These are phyloP conservation scores for Formicarius rufipectus DNA, from an alignment of 2,113 vertebrate genomes.

Conservation along the genomic window DNA sequence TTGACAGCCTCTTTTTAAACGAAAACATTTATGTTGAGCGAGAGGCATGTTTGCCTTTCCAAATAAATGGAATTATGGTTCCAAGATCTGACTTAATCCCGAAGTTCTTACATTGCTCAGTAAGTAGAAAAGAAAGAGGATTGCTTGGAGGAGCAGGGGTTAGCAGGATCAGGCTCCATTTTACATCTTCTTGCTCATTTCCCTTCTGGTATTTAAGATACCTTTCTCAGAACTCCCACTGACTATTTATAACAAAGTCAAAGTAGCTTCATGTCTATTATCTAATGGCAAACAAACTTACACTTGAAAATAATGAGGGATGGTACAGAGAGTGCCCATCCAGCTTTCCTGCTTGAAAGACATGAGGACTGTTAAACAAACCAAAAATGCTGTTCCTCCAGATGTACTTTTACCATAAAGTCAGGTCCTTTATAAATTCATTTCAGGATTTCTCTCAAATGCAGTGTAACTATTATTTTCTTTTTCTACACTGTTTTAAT, in stretches of 20 bases:
- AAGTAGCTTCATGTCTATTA: neutral
- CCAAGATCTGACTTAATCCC: conserved; percentile 46
- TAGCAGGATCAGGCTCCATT: conserved; percentile 17
- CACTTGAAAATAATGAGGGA: neutral
- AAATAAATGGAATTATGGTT: conserved; percentile 42
- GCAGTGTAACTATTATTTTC: neutral
- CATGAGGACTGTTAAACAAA: neutral
- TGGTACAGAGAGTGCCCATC: neutral
- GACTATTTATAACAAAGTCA: neutral
- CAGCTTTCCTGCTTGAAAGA: neutral
- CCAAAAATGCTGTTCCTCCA: neutral
- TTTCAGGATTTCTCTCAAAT: neutral
- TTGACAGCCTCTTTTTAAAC: conserved; percentile 2
- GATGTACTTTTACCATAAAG: neutral
- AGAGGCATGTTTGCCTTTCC: conserved; percentile 20
- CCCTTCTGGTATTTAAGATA: neutral
- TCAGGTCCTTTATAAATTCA: neutral
- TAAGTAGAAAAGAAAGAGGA: conserved; percentile 35
- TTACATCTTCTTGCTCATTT: neutral
- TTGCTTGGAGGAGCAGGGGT: neutral
- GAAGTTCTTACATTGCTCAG: neutral
- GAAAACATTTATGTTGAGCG: conserved; percentile 44
- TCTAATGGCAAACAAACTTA: neutral
- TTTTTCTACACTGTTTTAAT: neutral
- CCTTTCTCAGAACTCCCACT: neutral